Evolutionary conservation across 2,113 vertebrate species (phyloP).

Genomic region (Lophotis ruficrista): DNA sequence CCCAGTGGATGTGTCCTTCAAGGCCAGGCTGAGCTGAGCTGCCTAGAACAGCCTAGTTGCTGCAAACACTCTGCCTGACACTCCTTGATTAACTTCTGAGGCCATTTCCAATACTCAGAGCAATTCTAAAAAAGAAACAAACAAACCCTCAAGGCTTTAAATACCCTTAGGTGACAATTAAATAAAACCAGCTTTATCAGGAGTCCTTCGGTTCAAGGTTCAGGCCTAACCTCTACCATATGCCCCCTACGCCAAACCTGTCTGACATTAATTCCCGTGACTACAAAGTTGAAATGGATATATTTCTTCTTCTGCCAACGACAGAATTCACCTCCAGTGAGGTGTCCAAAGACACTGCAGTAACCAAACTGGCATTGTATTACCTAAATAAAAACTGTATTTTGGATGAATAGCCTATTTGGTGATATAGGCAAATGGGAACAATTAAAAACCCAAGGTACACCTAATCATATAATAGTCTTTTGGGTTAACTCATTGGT

Average conservation of each 20-base stretch:
- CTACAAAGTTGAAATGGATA: background rate
- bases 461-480: background rate
- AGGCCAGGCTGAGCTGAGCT: background rate
- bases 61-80: background rate
- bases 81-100: background rate
- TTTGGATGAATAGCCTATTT: background rate
- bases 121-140: background rate
- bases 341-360: background rate
- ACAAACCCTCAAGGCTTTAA: background rate
- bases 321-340: background rate
- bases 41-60: background rate
- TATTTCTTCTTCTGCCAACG: background rate
- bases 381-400: background rate
- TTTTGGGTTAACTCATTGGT: background rate
- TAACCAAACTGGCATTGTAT: background rate
- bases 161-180: background rate
- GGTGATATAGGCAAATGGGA: background rate
- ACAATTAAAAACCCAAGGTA: background rate
- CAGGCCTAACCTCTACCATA: background rate
- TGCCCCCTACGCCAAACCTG: background rate
- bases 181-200: background rate
- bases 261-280: background rate
- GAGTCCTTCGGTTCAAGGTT: background rate
- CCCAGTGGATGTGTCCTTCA: background rate
- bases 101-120: background rate